A percentile compares a stretch with the other conserved stretches of the same genome.
phyloP scores from a whole-genome alignment of 1,140 invertebrate genomes.

The Pseudomyrmex gracilis region DNA sequence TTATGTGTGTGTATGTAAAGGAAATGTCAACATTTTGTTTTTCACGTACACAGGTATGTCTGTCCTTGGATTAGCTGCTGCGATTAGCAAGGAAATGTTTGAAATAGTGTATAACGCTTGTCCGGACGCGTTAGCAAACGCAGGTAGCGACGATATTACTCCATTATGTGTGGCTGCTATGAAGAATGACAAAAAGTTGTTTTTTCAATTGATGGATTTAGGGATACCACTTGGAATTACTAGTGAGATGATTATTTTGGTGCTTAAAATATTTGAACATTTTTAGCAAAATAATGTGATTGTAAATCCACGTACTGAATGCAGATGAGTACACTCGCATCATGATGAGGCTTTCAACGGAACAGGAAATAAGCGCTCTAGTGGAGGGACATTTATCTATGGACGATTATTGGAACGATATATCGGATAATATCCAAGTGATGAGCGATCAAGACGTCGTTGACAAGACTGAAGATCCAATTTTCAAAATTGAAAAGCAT shows the following conservation, averaged over 20 bases:
- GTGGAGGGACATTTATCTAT: slow-evolving; percentile 66
- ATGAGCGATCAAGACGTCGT: slow-evolving; percentile 9
- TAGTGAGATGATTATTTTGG: slow-evolving; percentile 70
- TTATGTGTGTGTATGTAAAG: too few species aligned
- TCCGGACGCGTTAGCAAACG: slow-evolving; percentile 73
- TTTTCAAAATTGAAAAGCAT: slow-evolving; percentile 27
- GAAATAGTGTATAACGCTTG: slow-evolving; percentile 76
- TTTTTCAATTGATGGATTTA: slow-evolving; percentile 76
- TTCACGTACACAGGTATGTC: slow-evolving; percentile 76
- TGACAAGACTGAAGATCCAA: background rate
- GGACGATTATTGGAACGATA: slow-evolving; percentile 80
- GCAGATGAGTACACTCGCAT: slow-evolving; percentile 80
- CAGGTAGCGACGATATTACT: slow-evolving; percentile 78
- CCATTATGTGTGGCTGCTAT: slow-evolving; percentile 82
- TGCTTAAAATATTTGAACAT: background rate
- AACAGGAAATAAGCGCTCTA: slow-evolving; percentile 76
- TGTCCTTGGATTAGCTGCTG: slow-evolving; percentile 77
- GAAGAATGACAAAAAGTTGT: slow-evolving; percentile 80
- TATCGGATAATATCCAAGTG: slow-evolving; percentile 73
- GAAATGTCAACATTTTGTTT: background rate
- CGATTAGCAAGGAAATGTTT: slow-evolving; percentile 78
- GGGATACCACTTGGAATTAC: slow-evolving; percentile 71
- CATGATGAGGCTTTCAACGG: slow-evolving; percentile 79
- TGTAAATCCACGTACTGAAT: background rate
- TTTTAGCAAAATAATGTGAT: background rate